Conservation (phyloP, 2,797 vertebrate species). For the Myotis pilosus region DNA sequence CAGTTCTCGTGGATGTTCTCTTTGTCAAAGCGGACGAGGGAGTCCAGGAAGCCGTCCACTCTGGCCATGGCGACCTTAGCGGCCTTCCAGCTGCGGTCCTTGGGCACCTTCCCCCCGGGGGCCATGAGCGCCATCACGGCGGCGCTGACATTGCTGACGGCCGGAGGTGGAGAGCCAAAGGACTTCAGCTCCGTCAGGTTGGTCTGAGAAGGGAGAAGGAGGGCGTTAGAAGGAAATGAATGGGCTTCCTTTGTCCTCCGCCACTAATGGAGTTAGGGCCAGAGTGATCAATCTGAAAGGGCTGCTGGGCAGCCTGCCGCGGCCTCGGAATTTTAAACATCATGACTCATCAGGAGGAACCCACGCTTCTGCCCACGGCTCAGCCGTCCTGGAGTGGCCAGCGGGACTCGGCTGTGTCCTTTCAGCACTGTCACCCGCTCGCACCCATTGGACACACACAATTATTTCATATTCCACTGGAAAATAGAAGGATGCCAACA, state of each 20-base stretch:
- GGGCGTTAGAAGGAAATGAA: slow-evolving; percentile 70
- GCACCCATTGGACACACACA: slow-evolving; percentile 62
- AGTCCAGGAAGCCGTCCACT: slow-evolving; percentile 93
- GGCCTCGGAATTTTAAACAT: slow-evolving; percentile 75
- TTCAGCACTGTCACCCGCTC: slow-evolving; percentile 51
- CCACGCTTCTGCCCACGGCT: slow-evolving; percentile 52
- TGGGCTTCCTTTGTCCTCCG: slow-evolving; percentile 64
- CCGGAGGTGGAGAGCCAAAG: slow-evolving; percentile 91
- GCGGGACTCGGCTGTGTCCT: slow-evolving; percentile 21
- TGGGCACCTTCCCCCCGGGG: slow-evolving; percentile 90
- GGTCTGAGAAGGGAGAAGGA: slow-evolving; percentile 85
- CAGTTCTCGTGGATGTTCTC: slow-evolving; percentile 95
- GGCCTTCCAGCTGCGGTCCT: slow-evolving; percentile 96
- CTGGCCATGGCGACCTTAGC: slow-evolving; percentile 93
- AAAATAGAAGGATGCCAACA: slow-evolving; percentile 57
- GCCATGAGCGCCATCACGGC: slow-evolving; percentile 95
- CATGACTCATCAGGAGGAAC: slow-evolving; percentile 68
- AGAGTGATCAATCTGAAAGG: slow-evolving; percentile 64
- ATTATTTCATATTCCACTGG: slow-evolving; percentile 67
- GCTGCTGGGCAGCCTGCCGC: slow-evolving; percentile 60
- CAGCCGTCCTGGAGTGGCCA: slow-evolving; percentile 10
- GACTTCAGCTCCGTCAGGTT: slow-evolving; percentile 97
- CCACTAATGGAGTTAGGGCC: slow-evolving; percentile 61
- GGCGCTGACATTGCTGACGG: slow-evolving; percentile 94
- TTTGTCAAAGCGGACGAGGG: slow-evolving; percentile 92